Conservation (phyloP, 2,888 invertebrate species). For the Eupithecia exiguata region DNA sequence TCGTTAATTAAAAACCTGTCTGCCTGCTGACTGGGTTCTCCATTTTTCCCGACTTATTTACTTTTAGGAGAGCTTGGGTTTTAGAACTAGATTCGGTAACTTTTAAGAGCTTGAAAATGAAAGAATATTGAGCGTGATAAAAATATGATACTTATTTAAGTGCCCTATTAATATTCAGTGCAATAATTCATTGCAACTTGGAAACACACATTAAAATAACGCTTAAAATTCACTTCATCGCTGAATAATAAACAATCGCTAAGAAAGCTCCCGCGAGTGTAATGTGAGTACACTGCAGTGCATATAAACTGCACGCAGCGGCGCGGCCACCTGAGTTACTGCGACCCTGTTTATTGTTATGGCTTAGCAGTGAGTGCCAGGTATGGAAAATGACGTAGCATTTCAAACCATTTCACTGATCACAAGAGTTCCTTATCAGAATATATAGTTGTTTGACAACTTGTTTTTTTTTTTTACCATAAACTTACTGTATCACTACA, state of each 20-base stretch:
- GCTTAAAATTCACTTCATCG: constrained; percentile 31
- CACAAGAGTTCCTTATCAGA: neutral
- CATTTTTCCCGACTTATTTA: constrained; percentile 36
- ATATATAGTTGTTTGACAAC: no score
- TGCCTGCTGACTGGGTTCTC: constrained; percentile 39
- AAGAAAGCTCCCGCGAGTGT: constrained; percentile 37
- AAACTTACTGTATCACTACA: neutral
- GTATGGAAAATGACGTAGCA: constrained; percentile 25
- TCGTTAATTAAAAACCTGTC: constrained; percentile 59
- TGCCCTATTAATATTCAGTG: neutral
- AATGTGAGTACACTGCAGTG: constrained; percentile 49
- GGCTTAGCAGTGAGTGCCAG: constrained; percentile 43
- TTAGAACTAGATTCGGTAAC: neutral
- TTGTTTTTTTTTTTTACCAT: no score
- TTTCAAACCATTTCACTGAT: neutral
- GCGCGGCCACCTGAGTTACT: constrained; percentile 76
- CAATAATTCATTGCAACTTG: neutral
- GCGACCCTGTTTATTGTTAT: constrained; percentile 58
- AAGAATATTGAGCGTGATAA: neutral
- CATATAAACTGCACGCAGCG: constrained; percentile 58
- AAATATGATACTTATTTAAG: neutral
- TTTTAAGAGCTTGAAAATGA: neutral
- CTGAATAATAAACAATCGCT: constrained; percentile 36
- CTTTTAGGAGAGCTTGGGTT: constrained; percentile 13
- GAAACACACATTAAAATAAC: constrained; percentile 15